Base-by-base conservation (phyloP, 2,113 vertebrate species). In the Anarrhichthys ocellatus region DNA sequence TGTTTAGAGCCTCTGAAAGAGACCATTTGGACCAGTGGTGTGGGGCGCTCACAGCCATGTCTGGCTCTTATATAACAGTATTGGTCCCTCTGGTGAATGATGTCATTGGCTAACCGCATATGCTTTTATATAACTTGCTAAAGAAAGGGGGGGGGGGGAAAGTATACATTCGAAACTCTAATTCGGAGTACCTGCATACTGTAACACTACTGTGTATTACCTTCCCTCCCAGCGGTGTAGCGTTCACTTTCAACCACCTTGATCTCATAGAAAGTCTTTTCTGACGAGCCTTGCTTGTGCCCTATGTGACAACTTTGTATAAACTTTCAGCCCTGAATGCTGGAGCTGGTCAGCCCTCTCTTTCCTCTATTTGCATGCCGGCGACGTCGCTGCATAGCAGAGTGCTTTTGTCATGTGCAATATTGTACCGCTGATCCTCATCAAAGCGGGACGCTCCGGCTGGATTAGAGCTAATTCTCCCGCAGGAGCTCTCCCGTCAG, bases 51-150 rank as follows among this genome's bases (percentile, higher is more conserved):
- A 48, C 64, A 81, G 83, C 56, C 29, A 54, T 65, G 86, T 90
- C 83, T 84, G 87, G 84, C 63, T 85, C 52, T 93, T 92, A 88
- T 85, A 64, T 89, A 92, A 92, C 81, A 7, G 34, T 61, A 64
- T 65, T 58, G 62, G 81, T 87, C 81, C 85, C 83, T 85, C 75
- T 87, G 78, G 83, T 74, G 80, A 84, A 77, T 87, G 90, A 93
- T 83, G 90, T 91, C 87, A 93, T 77, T 22, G 22, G 64, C 74
- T 74, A 62, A 78, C 76, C 63, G 67, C 54, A 76, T 64, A 70
- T 81, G 68, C 76, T 85, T 82, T 82, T 75, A 77, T 62, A 75
- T 48, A 80, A 50, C 76, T 61, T 22, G 54, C 72, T 66, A 59
- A 64, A 80, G 73, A 56, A 64, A 50, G 18, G 5, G 15, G 15